phyloP scores from a whole-genome alignment of 2,888 invertebrate species.

The Leptura quadrifasciata region DNA sequence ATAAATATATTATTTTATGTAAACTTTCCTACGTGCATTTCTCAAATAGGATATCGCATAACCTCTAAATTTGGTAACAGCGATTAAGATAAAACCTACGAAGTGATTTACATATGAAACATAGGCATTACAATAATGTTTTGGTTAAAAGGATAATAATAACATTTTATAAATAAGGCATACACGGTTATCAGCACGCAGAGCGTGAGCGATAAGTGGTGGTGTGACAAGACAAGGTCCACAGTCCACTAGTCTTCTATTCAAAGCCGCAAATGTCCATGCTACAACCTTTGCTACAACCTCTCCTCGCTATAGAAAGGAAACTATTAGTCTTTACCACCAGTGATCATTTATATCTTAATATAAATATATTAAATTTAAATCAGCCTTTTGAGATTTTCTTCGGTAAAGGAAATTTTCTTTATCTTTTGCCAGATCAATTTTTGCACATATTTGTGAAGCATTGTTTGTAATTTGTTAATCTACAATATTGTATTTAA shows the following conservation, averaged over 20 bases:
- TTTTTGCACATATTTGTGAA: too few species aligned
- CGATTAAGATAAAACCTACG: slow-evolving; percentile 4
- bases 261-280: slow-evolving; percentile 31
- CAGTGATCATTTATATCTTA: background rate
- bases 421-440: too few species aligned
- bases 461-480: too few species aligned
- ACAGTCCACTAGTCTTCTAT: slow-evolving; percentile 41
- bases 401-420: too few species aligned
- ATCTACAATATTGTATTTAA: too few species aligned
- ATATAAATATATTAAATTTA: background rate
- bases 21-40: slow-evolving; percentile 17
- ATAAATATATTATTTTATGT: slow-evolving; percentile 1
- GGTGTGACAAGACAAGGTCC: slow-evolving; percentile 49
- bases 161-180: slow-evolving; percentile 36
- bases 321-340: background rate
- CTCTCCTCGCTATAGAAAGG: slow-evolving; percentile 11
- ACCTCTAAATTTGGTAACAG: background rate
- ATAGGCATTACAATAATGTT: slow-evolving; percentile 28
- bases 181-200: slow-evolving; percentile 43
- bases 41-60: background rate
- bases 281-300: slow-evolving; percentile 37
- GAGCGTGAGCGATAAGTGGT: slow-evolving; percentile 47
- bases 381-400: too few species aligned
- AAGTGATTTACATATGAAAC: slow-evolving; percentile 4
- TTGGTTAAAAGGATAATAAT: slow-evolving; percentile 31